Evolutionary conservation across 2,888 invertebrate genomes (phyloP), one percentile per base, ranked within the genome.

Genomic region (Hartigia nigra): DNA sequence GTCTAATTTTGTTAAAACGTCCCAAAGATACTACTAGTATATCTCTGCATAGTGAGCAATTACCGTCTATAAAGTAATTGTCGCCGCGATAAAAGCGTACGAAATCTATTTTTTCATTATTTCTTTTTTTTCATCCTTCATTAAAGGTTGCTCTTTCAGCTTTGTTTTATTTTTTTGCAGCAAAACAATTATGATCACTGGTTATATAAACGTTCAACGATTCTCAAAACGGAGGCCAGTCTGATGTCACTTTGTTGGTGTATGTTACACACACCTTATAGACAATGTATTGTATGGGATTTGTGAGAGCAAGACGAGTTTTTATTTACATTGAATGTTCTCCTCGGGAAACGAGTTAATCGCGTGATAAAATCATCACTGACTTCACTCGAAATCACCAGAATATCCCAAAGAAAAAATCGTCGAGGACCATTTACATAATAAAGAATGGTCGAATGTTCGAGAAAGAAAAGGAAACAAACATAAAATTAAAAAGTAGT

Each of bases 1-100:
- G 83, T 86, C 84, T 86, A 85, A 86, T 86, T 83, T 84, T 86
- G 82, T 85, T 84, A 85, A 77, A 72, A 72, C 3, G 11, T 72
- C 72, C 31, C 55, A 55, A 55, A 55, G 55, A 55, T 55, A 55
- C 55, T 55, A 55, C 55, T 23, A 55, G 55, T 55, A 55, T 55
- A 55, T 55, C 55, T 55, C 55, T 23, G 55, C 55, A 55, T 55
- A 55, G 23, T 55, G 55, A 23, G 55, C 23, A 9, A 55, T 55
- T 55, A 55, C 55, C 23, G 55, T 55, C 23, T 55, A 23, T 55
- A 55, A 55, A 23, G 55, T 55, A 55, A 23, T 55, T 55, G 23
- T 55, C 55, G 55, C 55, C 55, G 23, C 9, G 55, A 9, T 55
- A 55, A 55, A 55, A 55, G 23, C 55, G 55, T 55, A 55, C 55